These are phyloP conservation scores for Pogonophryne albipinna DNA, from an alignment of 2,797 vertebrate species.

Conservation along the genomic window DNA sequence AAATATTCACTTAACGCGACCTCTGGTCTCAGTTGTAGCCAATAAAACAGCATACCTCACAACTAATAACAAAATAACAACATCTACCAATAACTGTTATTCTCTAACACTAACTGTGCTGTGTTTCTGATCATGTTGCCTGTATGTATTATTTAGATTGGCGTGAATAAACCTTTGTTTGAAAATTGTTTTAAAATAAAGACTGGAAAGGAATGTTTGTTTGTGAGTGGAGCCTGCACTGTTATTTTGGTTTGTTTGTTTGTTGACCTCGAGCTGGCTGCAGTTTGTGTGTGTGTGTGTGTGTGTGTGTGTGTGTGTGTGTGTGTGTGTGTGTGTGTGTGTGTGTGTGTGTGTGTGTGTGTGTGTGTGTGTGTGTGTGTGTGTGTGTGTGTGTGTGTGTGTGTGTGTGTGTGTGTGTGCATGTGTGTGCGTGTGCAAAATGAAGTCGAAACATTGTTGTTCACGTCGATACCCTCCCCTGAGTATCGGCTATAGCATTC, in stretches of 20 bases:
- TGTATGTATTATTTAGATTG: background rate
- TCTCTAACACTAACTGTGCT: background rate
- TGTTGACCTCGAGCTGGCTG: constrained; percentile 48
- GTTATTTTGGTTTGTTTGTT: constrained; percentile 38
- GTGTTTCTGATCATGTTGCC: background rate
- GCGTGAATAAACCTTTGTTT: background rate
- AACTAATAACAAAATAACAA: background rate
- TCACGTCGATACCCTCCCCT: constrained; percentile 47
- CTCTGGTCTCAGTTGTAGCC: background rate
- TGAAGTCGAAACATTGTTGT: constrained; percentile 53
- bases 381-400: constrained; percentile 24
- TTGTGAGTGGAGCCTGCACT: background rate
- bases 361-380: constrained; percentile 21
- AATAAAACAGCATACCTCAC: background rate
- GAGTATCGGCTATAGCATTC: constrained; percentile 25
- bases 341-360: constrained; percentile 20
- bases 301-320: constrained; percentile 18
- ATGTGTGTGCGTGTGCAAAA: constrained; percentile 25
- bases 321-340: constrained; percentile 16
- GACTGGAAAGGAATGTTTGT: background rate
- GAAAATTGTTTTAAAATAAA: background rate
- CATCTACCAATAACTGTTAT: background rate
- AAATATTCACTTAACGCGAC: no score
- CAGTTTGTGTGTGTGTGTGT: constrained; percentile 25
- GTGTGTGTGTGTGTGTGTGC: constrained; percentile 28